Percentiles rank a stretch among this genome's conserved stretches.
Evolutionary conservation across 2,888 invertebrate genomes (phyloP).

Genomic region (Aphodius sticticus): DNA sequence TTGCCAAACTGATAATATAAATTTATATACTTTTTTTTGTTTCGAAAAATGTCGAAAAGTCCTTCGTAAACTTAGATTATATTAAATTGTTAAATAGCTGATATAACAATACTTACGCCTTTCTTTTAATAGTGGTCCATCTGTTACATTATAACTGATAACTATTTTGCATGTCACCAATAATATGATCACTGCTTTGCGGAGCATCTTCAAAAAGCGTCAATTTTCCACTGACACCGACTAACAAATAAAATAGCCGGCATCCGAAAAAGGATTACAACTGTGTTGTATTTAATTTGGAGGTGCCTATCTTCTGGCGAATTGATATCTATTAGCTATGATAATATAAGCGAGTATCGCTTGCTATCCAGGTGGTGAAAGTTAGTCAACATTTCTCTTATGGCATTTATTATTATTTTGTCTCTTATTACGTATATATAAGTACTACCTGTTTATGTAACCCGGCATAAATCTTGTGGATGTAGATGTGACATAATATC

Average conservation of each 20-base stretch:
- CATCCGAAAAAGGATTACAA: constrained; percentile 11
- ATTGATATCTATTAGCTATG: constrained; percentile 13
- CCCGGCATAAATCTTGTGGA: neutral
- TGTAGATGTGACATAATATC: neutral
- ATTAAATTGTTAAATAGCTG: neutral
- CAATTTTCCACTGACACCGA: neutral
- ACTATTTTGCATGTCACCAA: constrained; percentile 9
- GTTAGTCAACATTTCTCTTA: constrained; percentile 19
- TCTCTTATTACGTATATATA: constrained; percentile 20
- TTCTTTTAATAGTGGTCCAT: constrained; percentile 58
- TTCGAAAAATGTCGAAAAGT: too few relatives aligned
- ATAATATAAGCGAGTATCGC: constrained; percentile 11
- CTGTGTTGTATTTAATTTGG: constrained; percentile 14
- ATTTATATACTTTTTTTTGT: too few relatives aligned
- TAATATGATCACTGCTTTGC: neutral
- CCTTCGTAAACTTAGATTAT: too few relatives aligned
- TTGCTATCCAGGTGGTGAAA: constrained; percentile 12
- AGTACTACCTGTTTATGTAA: constrained; percentile 23
- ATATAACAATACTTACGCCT: constrained; percentile 58
- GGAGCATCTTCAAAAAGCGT: constrained; percentile 10
- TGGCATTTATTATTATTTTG: constrained; percentile 15
- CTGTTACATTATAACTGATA: constrained; percentile 47
- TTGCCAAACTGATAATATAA: too few relatives aligned
- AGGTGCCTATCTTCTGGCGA: neutral
- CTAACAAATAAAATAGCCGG: neutral